Percentiles rank a stretch among this genome's conserved stretches.
Conservation (phyloP, 2,888 invertebrate genomes). For the Beris morrisii region DNA sequence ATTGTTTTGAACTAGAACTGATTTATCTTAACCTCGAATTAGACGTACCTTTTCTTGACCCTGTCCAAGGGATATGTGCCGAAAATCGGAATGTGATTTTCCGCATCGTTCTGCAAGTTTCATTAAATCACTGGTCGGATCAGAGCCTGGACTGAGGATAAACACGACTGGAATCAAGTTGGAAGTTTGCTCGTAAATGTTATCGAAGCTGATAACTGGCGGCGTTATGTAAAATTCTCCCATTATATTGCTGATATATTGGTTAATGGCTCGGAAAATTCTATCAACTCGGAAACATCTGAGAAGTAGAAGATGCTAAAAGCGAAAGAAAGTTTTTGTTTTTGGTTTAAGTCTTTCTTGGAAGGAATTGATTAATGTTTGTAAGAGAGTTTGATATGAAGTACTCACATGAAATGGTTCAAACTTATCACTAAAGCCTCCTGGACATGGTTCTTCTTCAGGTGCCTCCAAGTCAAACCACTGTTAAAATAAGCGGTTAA, state of each 20-base stretch:
- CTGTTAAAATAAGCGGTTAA: slow-evolving; percentile 54
- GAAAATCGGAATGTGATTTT: slow-evolving; percentile 76
- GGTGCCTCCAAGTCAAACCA: slow-evolving; percentile 87
- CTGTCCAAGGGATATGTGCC: slow-evolving; percentile 88
- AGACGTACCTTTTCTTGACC: slow-evolving; percentile 75
- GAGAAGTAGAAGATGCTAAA: slow-evolving; percentile 57
- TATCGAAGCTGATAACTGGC: slow-evolving; percentile 77
- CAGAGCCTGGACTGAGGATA: slow-evolving; percentile 90
- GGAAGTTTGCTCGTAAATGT: slow-evolving; percentile 82
- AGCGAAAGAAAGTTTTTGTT: neutral
- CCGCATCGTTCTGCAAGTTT: slow-evolving; percentile 73
- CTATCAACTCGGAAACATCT: slow-evolving; percentile 89
- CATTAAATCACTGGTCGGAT: slow-evolving; percentile 85
- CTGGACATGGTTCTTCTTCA: slow-evolving; percentile 71
- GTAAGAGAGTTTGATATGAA: no score
- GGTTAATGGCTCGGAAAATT: slow-evolving; percentile 80
- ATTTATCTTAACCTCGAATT: neutral
- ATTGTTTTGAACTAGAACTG: neutral
- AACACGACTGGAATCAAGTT: slow-evolving; percentile 87
- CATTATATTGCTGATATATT: slow-evolving; percentile 80
- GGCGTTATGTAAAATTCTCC: slow-evolving; percentile 88
- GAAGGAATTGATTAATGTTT: neutral
- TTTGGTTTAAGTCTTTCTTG: neutral
- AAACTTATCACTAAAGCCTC: slow-evolving; percentile 67
- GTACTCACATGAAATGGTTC: slow-evolving; percentile 61